Conservation (phyloP, 1,140 invertebrate species). For the Drosophila tani region DNA sequence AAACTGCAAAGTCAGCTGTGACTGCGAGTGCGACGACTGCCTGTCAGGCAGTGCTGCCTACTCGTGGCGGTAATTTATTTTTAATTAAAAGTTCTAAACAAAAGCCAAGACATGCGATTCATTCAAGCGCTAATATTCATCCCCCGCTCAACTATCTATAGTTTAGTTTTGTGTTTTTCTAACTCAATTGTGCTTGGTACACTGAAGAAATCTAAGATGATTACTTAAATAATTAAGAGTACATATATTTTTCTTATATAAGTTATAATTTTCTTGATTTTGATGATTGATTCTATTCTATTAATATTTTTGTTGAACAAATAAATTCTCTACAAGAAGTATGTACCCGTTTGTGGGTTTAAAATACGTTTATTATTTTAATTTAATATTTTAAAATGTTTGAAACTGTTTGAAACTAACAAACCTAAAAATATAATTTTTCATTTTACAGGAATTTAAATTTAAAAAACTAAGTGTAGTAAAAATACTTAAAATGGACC, state of each 20-base stretch:
- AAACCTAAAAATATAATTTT: no score
- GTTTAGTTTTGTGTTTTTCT: constrained; percentile 15
- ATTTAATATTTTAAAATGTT: no score
- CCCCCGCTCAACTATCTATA: constrained; percentile 33
- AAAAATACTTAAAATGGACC: no score
- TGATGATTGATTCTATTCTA: no score
- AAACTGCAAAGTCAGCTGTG: constrained; percentile 48
- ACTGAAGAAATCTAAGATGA: neutral
- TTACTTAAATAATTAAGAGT: neutral
- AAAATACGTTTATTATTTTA: no score
- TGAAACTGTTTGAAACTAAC: no score
- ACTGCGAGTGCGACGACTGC: constrained; percentile 12
- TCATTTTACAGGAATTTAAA: no score
- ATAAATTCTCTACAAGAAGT: no score
- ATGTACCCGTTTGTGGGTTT: no score
- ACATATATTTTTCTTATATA: neutral
- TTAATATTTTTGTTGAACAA: no score
- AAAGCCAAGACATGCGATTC: constrained; percentile 78
- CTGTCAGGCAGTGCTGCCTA: constrained; percentile 41
- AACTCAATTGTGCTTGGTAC: constrained; percentile 23
- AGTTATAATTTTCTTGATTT: neutral
- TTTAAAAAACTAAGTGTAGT: no score
- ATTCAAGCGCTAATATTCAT: constrained; percentile 68
- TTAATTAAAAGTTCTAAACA: constrained; percentile 81
- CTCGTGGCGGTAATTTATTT: constrained; percentile 72